phyloP scores from a whole-genome alignment of 2,797 vertebrate genomes.

The Karalla daura region DNA sequence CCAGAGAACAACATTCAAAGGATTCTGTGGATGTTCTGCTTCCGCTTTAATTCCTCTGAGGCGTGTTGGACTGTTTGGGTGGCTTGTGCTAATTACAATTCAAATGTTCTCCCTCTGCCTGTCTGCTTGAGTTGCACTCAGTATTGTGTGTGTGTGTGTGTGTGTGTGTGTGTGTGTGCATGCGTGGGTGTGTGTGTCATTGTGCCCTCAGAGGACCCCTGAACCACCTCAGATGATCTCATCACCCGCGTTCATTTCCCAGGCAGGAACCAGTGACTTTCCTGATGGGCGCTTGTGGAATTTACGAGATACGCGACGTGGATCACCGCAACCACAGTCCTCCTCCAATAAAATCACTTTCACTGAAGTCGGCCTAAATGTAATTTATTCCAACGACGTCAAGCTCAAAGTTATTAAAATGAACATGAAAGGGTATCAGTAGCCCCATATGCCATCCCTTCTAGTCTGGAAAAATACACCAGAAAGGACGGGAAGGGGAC shows the following conservation, averaged over 20 bases:
- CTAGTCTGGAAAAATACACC: background rate
- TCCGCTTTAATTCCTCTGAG: conserved; percentile 34
- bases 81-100: conserved; percentile 56
- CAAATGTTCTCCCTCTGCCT: conserved; percentile 11
- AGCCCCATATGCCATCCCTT: background rate
- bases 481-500: background rate
- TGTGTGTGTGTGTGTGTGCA: background rate
- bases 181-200: background rate
- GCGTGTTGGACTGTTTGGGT: conserved; percentile 29
- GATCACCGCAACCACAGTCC: background rate
- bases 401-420: conserved; percentile 31
- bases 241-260: conserved; percentile 24
- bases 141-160: conserved; percentile 1
- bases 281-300: conserved; percentile 39
- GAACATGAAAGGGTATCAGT: conserved; percentile 10
- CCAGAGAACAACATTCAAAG: conserved; percentile 40
- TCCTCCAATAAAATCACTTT: conserved; percentile 10
- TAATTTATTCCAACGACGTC: conserved; percentile 35
- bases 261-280: conserved; percentile 34
- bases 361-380: conserved; percentile 11
- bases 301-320: conserved; percentile 11
- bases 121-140: conserved; percentile 34
- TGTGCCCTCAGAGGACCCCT: conserved; percentile 13
- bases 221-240: conserved; percentile 12
- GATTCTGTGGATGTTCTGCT: conserved; percentile 30